Evolutionary conservation across 2,888 invertebrate genomes (phyloP).

Genomic region (Drosophila meridionalis): DNA sequence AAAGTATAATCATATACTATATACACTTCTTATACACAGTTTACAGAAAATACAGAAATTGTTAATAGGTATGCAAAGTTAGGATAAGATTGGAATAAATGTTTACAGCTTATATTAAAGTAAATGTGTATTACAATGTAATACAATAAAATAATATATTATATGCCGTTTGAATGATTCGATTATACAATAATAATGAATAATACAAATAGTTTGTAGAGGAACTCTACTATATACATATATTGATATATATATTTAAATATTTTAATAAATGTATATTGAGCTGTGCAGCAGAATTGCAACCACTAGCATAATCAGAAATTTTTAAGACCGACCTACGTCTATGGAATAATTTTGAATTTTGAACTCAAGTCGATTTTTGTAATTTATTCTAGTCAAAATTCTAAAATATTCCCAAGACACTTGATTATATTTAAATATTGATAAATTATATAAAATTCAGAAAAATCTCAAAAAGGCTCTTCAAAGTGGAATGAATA

Average conservation of each 20-base stretch:
- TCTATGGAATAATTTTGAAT: too few species aligned
- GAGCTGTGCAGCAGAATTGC: neutral
- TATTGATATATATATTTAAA: neutral
- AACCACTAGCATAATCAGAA: neutral
- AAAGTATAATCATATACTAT: neutral
- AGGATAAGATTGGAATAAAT: neutral
- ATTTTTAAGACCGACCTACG: too few species aligned
- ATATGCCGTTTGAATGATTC: neutral
- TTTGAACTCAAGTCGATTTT: too few species aligned
- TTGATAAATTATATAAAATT: neutral
- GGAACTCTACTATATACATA: neutral
- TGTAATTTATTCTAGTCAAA: too few species aligned
- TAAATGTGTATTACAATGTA: too few species aligned
- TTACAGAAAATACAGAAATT: neutral
- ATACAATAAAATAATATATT: neutral
- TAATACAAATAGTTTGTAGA: neutral
- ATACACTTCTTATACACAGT: too few species aligned
- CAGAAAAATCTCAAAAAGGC: neutral
- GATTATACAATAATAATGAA: neutral
- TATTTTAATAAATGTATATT: neutral
- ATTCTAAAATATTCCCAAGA: too few species aligned
- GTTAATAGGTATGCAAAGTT: neutral
- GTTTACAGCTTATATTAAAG: neutral
- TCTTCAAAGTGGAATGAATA: neutral
- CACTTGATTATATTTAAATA: too few species aligned